These are phyloP conservation scores for Drosophila subpulchrella DNA, from an alignment of 1,140 invertebrate genomes.

Conservation along the genomic window DNA sequence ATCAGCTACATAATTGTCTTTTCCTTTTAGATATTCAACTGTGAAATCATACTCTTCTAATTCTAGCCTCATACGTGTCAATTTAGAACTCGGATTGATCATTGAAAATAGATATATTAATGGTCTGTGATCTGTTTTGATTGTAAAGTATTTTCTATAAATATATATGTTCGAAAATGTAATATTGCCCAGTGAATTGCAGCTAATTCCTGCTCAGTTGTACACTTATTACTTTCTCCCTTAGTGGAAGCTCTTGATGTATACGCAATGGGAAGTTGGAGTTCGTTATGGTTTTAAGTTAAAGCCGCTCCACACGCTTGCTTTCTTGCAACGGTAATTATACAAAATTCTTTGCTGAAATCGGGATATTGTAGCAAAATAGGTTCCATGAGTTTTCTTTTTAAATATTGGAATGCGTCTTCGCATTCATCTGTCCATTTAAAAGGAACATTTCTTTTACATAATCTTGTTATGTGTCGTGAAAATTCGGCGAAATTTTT, in stretches of 20 bases:
- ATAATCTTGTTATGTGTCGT: slow-evolving; percentile 22
- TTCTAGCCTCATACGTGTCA: slow-evolving; percentile 25
- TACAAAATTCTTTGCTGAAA: slow-evolving; percentile 57
- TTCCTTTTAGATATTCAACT: slow-evolving; percentile 43
- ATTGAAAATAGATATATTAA: too few species aligned
- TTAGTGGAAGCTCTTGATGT: slow-evolving; percentile 2
- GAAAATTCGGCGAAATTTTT: slow-evolving; percentile 29
- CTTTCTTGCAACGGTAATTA: slow-evolving; percentile 18
- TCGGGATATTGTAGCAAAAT: slow-evolving; percentile 2
- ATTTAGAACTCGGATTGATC: too few species aligned
- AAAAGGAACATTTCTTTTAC: slow-evolving; percentile 21
- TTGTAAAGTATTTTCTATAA: slow-evolving; percentile 62
- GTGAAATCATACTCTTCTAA: slow-evolving; percentile 73
- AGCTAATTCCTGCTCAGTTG: background rate
- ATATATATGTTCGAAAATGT: too few species aligned
- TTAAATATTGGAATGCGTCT: slow-evolving; percentile 57
- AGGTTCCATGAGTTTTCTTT: slow-evolving; percentile 36
- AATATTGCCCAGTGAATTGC: too few species aligned
- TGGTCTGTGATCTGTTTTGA: background rate
- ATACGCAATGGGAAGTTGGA: slow-evolving; percentile 56
- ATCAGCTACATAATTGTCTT: too few species aligned
- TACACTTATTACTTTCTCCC: slow-evolving; percentile 14
- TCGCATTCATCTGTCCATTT: slow-evolving; percentile 11
- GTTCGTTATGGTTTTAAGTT: slow-evolving; percentile 28
- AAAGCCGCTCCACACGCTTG: slow-evolving; percentile 43